A percentile compares a stretch with the other conserved stretches of the same genome.
These are phyloP conservation scores for Copsychus sechellarum DNA, from an alignment of 2,113 vertebrate species.

Conservation along the genomic window DNA sequence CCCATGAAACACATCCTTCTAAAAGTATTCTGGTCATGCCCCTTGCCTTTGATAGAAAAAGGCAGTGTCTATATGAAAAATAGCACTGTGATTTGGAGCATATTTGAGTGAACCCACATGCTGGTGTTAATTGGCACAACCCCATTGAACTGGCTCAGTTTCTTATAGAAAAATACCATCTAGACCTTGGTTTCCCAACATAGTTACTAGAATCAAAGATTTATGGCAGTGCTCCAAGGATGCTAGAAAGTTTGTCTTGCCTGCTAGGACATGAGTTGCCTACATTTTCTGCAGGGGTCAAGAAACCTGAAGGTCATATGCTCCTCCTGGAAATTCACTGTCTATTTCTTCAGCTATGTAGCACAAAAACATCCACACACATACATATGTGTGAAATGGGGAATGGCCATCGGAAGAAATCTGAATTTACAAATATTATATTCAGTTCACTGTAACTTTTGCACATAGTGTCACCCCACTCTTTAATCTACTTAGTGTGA, in stretches of 20 bases:
- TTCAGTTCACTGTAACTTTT: background rate
- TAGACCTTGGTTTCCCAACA: background rate
- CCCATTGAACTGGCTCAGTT: background rate
- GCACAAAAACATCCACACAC: background rate
- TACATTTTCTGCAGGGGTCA: background rate
- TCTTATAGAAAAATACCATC: background rate
- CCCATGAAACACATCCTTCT: background rate
- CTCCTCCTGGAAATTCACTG: background rate
- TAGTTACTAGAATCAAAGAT: background rate
- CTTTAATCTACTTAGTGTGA: background rate
- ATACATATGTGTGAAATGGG: fast-evolving
- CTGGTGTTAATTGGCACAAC: background rate
- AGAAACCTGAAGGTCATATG: background rate
- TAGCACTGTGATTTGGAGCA: background rate
- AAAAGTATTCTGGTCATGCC: background rate
- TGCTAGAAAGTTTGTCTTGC: background rate
- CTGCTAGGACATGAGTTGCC: background rate
- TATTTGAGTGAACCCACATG: background rate
- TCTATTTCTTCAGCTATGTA: background rate
- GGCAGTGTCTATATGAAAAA: background rate
- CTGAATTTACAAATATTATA: background rate
- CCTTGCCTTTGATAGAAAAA: background rate
- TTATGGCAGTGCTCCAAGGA: background rate
- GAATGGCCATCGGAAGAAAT: background rate
- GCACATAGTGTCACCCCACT: background rate